Base-by-base conservation (phyloP, 2,797 vertebrate species). In the Sebastes trivittatus region DNA sequence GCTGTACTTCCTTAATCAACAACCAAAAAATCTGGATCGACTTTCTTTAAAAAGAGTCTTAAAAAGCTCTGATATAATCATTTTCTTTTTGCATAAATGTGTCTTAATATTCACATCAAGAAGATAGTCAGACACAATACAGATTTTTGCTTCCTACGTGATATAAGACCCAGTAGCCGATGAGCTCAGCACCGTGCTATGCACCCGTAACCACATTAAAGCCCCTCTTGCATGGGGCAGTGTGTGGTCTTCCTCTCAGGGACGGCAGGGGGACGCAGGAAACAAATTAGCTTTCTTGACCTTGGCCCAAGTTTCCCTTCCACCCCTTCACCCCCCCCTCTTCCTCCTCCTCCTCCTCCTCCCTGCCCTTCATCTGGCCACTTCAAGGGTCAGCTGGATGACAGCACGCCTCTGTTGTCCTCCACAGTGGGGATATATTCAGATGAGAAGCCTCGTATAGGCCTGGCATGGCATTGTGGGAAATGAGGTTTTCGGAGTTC, bases 211-310 rank as follows among this genome's bases (percentile, higher is more conserved):
- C 91, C 90, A 92, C 93, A 95, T 95, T 91, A 94, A 95, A 95
- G 90, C 82, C 88, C 90, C 91, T 87, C 88, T 88, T 86, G 90
- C 92, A 86, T 67, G 93, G 92, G 42, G 81, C 90, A 93, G 94
- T 95, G 95, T 96, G 95, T 95, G 95, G 95, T 95, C 94, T 81
- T 88, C 88, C 93, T 93, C 93, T 93, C 78, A 87, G 92, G 90
- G 91, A 93, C 90, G 55, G 85, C 91, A 90, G 93, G 91, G 93
- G 93, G 92, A 94, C 78, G 80, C 93, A 94, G 95, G 95, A 95
- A 94, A 95, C 94, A 95, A 96, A 96, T 96, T 95, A 94, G 95
- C 94, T 96, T 94, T 96, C 94, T 95, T 96, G 95, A 96, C 95
- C 95, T 96, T 95, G 95, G 95, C 93, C 93, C 91, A 89, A 93